Evolutionary conservation across 2,113 vertebrate genomes (phyloP).

Genomic region (Silurus glanis): DNA sequence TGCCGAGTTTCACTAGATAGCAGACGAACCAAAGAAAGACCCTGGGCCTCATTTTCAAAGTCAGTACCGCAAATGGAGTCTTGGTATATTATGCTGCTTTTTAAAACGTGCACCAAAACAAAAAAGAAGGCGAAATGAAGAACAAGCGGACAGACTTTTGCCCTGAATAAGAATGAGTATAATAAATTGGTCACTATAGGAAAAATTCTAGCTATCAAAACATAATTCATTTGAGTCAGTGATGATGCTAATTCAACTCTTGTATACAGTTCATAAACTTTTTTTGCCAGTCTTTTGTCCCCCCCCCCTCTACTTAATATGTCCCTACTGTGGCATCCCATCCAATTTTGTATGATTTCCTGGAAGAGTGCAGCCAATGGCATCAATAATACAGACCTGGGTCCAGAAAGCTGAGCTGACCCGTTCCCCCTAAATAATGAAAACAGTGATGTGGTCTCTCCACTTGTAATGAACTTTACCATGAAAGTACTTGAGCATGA

Average conservation of each 20-base stretch:
- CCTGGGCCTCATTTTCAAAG: conserved; percentile 54
- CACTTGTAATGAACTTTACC: conserved; percentile 94
- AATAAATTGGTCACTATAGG: conserved; percentile 9
- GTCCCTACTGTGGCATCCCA: not conserved
- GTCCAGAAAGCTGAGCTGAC: conserved; percentile 65
- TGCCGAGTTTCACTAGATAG: conserved; percentile 64
- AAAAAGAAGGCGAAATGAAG: not conserved
- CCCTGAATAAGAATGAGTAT: conserved; percentile 47
- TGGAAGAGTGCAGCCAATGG: conserved; percentile 43
- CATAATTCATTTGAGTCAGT: not conserved
- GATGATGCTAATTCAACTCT: not conserved
- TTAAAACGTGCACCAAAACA: conserved; percentile 5
- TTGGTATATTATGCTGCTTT: conserved; percentile 12
- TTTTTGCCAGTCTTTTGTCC: conserved; percentile 5
- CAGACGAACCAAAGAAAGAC: conserved; percentile 48
- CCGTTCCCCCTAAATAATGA: conserved; percentile 64
- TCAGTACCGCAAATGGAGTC: conserved; percentile 54
- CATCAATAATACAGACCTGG: conserved; percentile 73
- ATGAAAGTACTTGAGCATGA: conserved; percentile 94
- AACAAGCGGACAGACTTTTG: conserved; percentile 34
- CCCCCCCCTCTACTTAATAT: conserved; percentile 14
- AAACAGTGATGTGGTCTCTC: conserved; percentile 51
- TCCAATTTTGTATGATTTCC: conserved; percentile 37
- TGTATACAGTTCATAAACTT: not conserved
- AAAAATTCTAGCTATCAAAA: not conserved